Evolutionary conservation across 1,140 invertebrate genomes (phyloP).

Genomic region (Brachionus calyciflorus): DNA sequence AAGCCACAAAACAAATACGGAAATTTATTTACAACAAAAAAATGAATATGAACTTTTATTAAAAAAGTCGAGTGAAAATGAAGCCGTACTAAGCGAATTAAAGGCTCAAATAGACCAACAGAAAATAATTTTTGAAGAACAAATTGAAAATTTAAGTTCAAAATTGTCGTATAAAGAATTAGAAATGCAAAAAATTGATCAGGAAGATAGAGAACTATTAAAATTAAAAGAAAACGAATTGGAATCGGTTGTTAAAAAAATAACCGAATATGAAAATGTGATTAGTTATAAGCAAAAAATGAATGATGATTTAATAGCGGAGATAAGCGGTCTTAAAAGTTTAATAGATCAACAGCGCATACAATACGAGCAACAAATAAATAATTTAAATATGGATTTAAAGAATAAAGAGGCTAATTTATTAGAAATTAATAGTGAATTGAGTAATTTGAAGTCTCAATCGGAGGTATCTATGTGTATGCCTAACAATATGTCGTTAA

Average conservation of each 20-base stretch:
- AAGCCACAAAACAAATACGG: no score
- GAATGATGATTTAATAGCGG: not conserved
- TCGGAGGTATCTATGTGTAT: not conserved
- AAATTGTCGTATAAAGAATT: no score
- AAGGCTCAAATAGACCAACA: no score
- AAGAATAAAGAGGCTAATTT: not conserved
- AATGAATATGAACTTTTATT: no score
- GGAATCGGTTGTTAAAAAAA: not conserved
- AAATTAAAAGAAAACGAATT: no score
- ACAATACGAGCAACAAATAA: not conserved
- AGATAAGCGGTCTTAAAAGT: not conserved
- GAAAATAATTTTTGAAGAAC: no score
- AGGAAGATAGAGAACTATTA: no score
- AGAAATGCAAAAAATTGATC: no score
- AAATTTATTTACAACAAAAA: no score
- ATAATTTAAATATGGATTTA: not conserved
- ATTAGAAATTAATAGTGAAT: not conserved
- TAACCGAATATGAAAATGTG: not conserved
- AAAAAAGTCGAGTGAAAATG: no score
- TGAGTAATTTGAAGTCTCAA: not conserved
- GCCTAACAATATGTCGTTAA: not conserved
- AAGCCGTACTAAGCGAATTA: no score
- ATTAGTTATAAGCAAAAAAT: not conserved
- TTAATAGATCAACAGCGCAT: not conserved
- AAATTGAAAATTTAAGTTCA: no score